Base-by-base conservation (phyloP, 2,113 vertebrate species). In the Anthoscopus minutus region DNA sequence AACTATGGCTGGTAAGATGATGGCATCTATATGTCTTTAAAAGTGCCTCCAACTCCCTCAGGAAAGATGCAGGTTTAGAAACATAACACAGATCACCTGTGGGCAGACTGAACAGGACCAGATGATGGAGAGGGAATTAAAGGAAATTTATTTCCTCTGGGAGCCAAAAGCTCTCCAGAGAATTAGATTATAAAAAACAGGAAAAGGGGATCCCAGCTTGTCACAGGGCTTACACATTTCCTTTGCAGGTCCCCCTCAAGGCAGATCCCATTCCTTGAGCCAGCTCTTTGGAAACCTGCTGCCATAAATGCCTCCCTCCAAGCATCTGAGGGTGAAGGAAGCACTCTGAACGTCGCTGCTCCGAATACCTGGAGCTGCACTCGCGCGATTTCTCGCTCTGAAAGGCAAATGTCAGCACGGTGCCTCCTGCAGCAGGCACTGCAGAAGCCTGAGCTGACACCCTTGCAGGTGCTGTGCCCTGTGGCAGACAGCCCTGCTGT, bases 381-480 rank as follows among this genome's bases (percentile, higher is more conserved):
- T 88, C 35, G 12, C 19, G 67, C 23, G 5, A n/a, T 40, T 92
- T 73, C 62, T 57, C 38, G 13, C 42, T 82, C 88, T 3, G 40
- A 66, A 86, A 88, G 64, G 80, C 91, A 93, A 97, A 94, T 94
- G 92, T 83, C 87, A 94, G 66, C 71, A 18, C 38, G n/a, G 54
- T 2, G 1, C 42, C 80, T 77, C 33, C 78, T 33, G 50, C 71
- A 77, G 3, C 38, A 54, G 70, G 24, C 35, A 0, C 61, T 72
- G 84, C 53, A 88, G 85, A 66, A 86, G 48, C 15, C 48, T 42
- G 78, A 89, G 54, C 57, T 79, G 87, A 88, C 79, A 70, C n/a
- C 44, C 86, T 88, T 11, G 22, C 60, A 37, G 70, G 84, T 22
- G 73, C 7, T 67, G 67, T 89, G 79, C 92, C 92, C 86, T 83